Evolutionary conservation across 2,888 invertebrate species (phyloP).

Genomic region (Sclerodermus sp.): DNA sequence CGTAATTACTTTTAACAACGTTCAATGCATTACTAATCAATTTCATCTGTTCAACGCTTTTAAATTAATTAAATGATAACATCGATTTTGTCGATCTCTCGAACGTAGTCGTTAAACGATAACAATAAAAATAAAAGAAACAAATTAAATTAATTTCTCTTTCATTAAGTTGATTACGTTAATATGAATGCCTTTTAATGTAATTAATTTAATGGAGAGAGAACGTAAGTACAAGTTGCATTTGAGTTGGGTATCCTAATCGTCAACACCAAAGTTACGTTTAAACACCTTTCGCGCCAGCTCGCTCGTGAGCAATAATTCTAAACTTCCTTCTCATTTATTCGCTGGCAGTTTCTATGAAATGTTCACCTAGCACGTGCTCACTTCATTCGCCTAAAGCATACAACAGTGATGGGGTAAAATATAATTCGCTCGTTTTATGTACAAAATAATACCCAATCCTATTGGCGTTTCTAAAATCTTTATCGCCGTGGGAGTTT

Average conservation of each 20-base stretch:
- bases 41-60: too few relatives aligned
- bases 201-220: background rate
- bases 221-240: slow-evolving; percentile 4
- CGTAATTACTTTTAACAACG: too few relatives aligned
- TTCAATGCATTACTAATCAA: too few relatives aligned
- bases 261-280: too few relatives aligned
- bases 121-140: too few relatives aligned
- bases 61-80: too few relatives aligned
- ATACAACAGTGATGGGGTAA: slow-evolving; percentile 12
- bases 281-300: background rate
- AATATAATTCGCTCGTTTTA: slow-evolving; percentile 4
- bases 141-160: too few relatives aligned
- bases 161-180: too few relatives aligned
- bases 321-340: background rate
- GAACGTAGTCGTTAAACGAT: too few relatives aligned
- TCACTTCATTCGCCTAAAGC: background rate
- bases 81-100: too few relatives aligned
- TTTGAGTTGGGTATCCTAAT: background rate
- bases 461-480: background rate
- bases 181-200: background rate
- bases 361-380: background rate
- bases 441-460: slow-evolving; percentile 8
- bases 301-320: slow-evolving; percentile 5
- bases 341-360: background rate
- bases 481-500: too few relatives aligned